phyloP scores from a whole-genome alignment of 2,888 invertebrate genomes.

The Sialis lutaria region DNA sequence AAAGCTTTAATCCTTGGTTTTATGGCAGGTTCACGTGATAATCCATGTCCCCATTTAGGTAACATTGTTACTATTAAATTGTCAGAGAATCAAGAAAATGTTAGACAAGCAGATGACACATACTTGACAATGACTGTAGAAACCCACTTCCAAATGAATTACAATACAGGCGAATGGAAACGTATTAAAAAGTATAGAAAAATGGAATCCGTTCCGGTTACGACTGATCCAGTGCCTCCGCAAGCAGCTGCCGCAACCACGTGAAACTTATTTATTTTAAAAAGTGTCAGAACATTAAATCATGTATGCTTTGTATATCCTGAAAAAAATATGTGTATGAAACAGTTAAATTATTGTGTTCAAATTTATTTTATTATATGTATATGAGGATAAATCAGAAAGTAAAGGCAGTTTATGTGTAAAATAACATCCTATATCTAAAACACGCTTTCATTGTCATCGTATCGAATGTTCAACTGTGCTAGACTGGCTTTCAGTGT shows the following conservation, averaged over 20 bases:
- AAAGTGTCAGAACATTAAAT: too few species aligned
- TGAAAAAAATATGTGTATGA: too few species aligned
- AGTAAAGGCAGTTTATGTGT: too few species aligned
- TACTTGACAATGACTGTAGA: constrained; percentile 67
- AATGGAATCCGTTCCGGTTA: constrained; percentile 28
- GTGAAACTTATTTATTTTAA: neutral
- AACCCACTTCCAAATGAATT: constrained; percentile 97
- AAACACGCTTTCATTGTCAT: too few species aligned
- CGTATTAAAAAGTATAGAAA: constrained; percentile 78
- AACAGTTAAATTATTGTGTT: too few species aligned
- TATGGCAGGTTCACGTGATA: constrained; percentile 96
- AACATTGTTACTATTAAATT: constrained; percentile 92
- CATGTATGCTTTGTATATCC: too few species aligned
- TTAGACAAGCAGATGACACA: constrained; percentile 70
- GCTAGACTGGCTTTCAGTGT: too few species aligned
- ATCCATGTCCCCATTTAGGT: constrained; percentile 93
- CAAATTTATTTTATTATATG: too few species aligned
- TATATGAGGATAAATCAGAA: too few species aligned
- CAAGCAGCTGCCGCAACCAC: constrained; percentile 1
- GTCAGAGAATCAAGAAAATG: constrained; percentile 79
- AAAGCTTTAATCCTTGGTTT: constrained; percentile 95
- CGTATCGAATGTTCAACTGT: too few species aligned
- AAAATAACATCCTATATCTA: too few species aligned
- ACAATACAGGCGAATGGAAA: constrained; percentile 95
- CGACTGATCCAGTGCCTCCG: neutral